Evolutionary conservation across 2,888 invertebrate genomes (phyloP).

Genomic region (Synanthedon vespiformis): DNA sequence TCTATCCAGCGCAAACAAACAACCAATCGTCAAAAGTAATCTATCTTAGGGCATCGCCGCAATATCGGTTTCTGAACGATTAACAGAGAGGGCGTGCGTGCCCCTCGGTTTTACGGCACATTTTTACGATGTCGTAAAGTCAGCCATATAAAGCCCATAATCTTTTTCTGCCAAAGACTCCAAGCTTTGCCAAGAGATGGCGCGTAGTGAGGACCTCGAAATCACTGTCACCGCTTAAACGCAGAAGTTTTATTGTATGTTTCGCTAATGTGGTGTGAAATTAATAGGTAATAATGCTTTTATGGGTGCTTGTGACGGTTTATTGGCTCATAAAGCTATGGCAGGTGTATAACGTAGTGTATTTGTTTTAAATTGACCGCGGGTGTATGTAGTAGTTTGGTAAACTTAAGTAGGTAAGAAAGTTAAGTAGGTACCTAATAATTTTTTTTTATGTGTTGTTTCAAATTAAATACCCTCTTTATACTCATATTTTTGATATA

Average conservation of each 20-base stretch:
- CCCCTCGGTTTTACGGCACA: constrained; percentile 66
- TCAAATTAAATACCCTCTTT: no score
- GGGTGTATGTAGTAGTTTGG: constrained; percentile 24
- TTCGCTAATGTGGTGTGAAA: constrained; percentile 71
- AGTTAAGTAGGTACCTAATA: no score
- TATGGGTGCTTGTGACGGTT: constrained; percentile 62
- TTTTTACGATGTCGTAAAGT: constrained; percentile 68
- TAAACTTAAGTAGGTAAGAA: no score
- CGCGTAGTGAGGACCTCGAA: constrained; percentile 55
- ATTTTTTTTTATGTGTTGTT: no score
- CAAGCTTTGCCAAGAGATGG: constrained; percentile 44
- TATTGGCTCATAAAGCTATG: constrained; percentile 58
- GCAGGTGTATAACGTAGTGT: constrained; percentile 46
- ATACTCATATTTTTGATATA: no score
- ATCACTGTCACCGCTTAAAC: constrained; percentile 58
- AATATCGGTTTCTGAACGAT: constrained; percentile 70
- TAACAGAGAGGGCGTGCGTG: constrained; percentile 70
- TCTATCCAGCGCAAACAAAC: constrained; percentile 33
- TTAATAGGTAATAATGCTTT: constrained; percentile 70
- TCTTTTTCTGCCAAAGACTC: constrained; percentile 55
- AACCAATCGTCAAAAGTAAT: constrained; percentile 63
- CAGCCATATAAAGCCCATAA: constrained; percentile 62
- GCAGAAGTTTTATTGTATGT: constrained; percentile 69
- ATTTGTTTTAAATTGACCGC: constrained; percentile 60
- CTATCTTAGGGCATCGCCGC: constrained; percentile 64